Percentiles rank a stretch among this genome's conserved stretches.
phyloP scores from a whole-genome alignment of 2,797 vertebrate genomes.

The Crenuchus spilurus region DNA sequence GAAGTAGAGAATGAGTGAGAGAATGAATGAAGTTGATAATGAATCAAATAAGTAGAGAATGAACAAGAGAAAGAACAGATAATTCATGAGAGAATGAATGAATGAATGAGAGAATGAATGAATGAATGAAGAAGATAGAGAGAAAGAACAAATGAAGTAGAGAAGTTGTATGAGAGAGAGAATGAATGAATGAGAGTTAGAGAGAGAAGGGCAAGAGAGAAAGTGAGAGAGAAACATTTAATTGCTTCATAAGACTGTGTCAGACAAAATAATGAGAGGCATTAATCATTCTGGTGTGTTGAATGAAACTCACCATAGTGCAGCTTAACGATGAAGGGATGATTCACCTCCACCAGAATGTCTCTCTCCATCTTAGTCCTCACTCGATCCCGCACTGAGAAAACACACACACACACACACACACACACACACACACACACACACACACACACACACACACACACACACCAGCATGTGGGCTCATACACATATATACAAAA shows the following conservation, averaged over 20 bases:
- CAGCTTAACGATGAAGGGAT: constrained; percentile 95
- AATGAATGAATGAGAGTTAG: neutral
- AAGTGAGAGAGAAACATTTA: neutral
- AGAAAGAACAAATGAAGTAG: neutral
- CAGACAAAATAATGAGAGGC: neutral
- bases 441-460: neutral
- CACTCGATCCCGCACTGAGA: constrained; percentile 91
- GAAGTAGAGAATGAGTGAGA: too few relatives aligned
- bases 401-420: constrained; percentile 46
- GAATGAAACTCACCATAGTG: constrained; percentile 86
- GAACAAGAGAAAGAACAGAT: neutral
- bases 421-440: neutral
- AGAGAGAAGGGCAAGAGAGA: neutral
- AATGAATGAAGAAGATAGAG: neutral
- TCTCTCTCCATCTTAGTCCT: constrained; percentile 96
- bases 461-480: neutral
- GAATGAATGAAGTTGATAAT: too few relatives aligned
- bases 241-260: neutral
- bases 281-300: neutral
- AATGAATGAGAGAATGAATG: too few relatives aligned
- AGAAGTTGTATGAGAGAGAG: too few relatives aligned
- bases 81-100: too few relatives aligned
- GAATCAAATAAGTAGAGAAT: too few relatives aligned
- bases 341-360: constrained; percentile 95
- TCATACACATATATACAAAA: too few relatives aligned